A percentile compares a stretch with the other conserved stretches of the same genome.
These are phyloP conservation scores for Eolophus roseicapilla DNA, from an alignment of 2,113 vertebrate species.

Conservation along the genomic window DNA sequence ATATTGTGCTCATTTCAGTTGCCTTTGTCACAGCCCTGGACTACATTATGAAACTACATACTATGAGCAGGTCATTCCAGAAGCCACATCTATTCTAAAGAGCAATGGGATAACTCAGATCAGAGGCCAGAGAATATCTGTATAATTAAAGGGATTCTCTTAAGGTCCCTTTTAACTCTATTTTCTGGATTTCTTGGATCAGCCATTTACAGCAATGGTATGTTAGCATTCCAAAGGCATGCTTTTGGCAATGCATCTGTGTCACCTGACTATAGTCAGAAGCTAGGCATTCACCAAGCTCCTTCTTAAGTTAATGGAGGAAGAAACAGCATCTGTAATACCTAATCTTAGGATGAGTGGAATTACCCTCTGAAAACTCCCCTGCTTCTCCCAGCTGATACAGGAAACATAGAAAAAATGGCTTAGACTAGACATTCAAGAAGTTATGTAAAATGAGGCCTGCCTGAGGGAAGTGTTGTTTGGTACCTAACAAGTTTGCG, in stretches of 20 bases:
- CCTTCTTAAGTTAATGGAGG: not conserved
- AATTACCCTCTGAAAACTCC: not conserved
- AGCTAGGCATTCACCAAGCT: not conserved
- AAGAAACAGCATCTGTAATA: not conserved
- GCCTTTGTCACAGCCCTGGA: not conserved
- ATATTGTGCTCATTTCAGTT: conserved; percentile 29
- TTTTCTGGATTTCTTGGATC: not conserved
- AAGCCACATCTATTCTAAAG: not conserved
- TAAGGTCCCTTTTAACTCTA: not conserved
- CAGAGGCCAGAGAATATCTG: not conserved
- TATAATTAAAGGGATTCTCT: not conserved
- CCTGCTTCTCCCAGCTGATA: not conserved
- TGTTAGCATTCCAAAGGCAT: not conserved
- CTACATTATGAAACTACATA: not conserved
- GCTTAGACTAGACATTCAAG: not conserved
- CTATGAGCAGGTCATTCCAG: not conserved
- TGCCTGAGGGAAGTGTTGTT: not conserved
- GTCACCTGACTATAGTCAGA: not conserved
- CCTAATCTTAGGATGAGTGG: not conserved
- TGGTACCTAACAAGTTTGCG: not conserved
- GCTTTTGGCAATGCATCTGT: not conserved
- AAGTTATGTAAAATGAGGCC: not conserved
- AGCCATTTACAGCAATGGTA: not conserved
- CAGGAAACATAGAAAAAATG: not conserved
- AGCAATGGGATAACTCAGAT: not conserved